These are phyloP conservation scores for Tupaia chinensis DNA, from an alignment of 2,113 vertebrate genomes.

Conservation along the genomic window DNA sequence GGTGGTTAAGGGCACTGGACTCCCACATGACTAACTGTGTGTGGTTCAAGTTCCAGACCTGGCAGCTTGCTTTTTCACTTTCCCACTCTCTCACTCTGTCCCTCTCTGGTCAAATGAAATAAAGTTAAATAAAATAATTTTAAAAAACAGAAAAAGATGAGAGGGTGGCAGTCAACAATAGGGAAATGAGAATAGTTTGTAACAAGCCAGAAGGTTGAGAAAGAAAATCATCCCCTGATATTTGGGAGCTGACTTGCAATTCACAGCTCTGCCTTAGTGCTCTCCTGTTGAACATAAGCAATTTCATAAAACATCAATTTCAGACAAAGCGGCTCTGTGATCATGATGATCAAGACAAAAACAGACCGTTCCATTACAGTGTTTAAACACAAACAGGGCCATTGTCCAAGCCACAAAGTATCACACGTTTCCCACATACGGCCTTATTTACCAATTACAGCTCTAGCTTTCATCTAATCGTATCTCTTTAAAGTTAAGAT, in stretches of 20 bases:
- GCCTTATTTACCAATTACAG: background rate
- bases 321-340: background rate
- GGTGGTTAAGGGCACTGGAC: too few species aligned
- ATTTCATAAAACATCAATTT: background rate
- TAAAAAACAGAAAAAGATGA: too few species aligned
- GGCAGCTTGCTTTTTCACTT: too few species aligned
- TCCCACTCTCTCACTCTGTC: too few species aligned
- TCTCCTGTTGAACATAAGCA: background rate
- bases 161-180: too few species aligned
- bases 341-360: background rate
- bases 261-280: background rate
- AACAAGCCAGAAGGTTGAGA: background rate
- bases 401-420: background rate
- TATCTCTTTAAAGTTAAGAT: conserved; percentile 4
- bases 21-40: too few species aligned
- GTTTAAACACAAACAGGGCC: background rate
- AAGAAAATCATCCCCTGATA: background rate
- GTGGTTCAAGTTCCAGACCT: too few species aligned
- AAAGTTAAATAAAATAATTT: too few species aligned
- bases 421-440: background rate
- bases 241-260: background rate
- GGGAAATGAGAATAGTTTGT: background rate
- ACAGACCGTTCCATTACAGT: background rate
- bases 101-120: too few species aligned
- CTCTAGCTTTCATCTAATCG: background rate